phyloP scores from a whole-genome alignment of 2,797 vertebrate species.

The Pempheris klunzingeri region DNA sequence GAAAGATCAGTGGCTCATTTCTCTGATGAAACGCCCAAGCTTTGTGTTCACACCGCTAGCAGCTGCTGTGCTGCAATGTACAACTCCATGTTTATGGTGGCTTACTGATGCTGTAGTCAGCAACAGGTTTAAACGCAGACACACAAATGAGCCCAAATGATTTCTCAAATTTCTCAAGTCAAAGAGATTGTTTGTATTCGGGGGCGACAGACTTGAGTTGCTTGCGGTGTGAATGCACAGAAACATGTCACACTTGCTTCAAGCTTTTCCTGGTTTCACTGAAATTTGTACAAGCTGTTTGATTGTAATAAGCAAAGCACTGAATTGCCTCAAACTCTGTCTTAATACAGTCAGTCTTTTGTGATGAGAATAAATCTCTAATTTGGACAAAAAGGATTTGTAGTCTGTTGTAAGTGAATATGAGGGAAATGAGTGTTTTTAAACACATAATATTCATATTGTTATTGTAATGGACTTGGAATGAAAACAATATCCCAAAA shows the following conservation, averaged over 20 bases:
- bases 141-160: neutral
- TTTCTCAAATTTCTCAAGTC: neutral
- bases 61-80: conserved; percentile 30
- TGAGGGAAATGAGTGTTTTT: conserved; percentile 39
- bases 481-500: conserved; percentile 74
- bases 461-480: conserved; percentile 53
- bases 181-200: neutral
- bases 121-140: neutral
- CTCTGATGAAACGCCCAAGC: conserved; percentile 36
- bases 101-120: conserved; percentile 4
- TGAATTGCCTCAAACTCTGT: conserved; percentile 38
- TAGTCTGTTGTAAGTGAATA: conserved; percentile 27
- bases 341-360: conserved; percentile 12
- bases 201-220: conserved; percentile 14
- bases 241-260: conserved; percentile 41
- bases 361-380: conserved; percentile 12
- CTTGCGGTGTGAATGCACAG: conserved; percentile 41
- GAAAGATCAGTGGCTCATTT: conserved; percentile 38
- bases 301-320: conserved; percentile 61
- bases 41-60: conserved; percentile 45
- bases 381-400: neutral
- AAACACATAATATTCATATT: conserved; percentile 53
- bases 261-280: conserved; percentile 25
- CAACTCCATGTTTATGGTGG: neutral
- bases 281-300: conserved; percentile 35